Percentiles rank a stretch among this genome's conserved stretches.
These are phyloP conservation scores for Sander lucioperca DNA, from an alignment of 2,113 vertebrate genomes.

Conservation along the genomic window DNA sequence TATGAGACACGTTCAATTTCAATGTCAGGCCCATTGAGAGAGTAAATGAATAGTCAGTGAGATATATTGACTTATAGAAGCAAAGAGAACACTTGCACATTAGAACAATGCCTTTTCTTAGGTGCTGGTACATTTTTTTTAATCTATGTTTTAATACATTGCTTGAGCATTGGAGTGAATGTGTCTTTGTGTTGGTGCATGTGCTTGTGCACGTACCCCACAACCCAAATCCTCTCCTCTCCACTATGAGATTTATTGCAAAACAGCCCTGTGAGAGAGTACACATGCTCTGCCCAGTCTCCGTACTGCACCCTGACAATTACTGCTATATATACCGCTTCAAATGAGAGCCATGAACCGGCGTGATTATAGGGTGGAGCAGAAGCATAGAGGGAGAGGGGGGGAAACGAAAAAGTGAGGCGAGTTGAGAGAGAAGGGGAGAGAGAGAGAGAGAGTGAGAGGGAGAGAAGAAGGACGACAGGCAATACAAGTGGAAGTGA, in stretches of 20 bases:
- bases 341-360: constrained; percentile 85
- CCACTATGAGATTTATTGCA: constrained; percentile 72
- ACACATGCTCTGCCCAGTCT: constrained; percentile 80
- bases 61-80: constrained; percentile 46
- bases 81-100: constrained; percentile 40
- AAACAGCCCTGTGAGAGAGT: constrained; percentile 77
- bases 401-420: constrained; percentile 37
- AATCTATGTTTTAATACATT: background rate
- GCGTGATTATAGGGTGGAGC: constrained; percentile 86
- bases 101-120: constrained; percentile 30
- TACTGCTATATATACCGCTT: constrained; percentile 87
- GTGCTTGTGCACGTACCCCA: constrained; percentile 39
- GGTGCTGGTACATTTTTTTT: background rate
- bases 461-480: constrained; percentile 29
- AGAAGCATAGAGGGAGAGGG: constrained; percentile 54
- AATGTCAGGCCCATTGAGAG: constrained; percentile 42
- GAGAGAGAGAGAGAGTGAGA: constrained; percentile 25
- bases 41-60: constrained; percentile 55
- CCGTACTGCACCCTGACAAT: constrained; percentile 83
- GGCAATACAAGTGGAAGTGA: constrained; percentile 46
- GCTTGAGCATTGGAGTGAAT: constrained; percentile 30
- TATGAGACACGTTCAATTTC: constrained; percentile 48
- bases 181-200: constrained; percentile 20
- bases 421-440: constrained; percentile 27
- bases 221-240: constrained; percentile 38